Conservation (phyloP, 2,888 invertebrate species). For the Dioctria linearis region DNA sequence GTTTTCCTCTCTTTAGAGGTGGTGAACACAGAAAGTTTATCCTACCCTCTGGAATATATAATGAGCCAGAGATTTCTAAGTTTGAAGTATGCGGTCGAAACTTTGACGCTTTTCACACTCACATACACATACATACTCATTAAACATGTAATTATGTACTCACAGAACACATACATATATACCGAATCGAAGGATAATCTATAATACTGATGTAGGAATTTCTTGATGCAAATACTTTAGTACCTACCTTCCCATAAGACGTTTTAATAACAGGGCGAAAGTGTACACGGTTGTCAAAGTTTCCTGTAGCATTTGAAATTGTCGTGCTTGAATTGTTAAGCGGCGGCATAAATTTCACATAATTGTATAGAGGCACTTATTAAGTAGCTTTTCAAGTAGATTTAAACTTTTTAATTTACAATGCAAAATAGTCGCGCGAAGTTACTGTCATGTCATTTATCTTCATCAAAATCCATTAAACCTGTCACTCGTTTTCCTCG, state of each 20-base stretch:
- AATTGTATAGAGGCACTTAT: neutral
- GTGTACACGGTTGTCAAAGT: neutral
- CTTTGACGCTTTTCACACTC: constrained; percentile 3
- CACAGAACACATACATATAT: constrained; percentile 9
- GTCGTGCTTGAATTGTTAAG: neutral
- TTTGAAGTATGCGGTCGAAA: constrained; percentile 25
- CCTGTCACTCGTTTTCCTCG: neutral
- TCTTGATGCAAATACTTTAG: constrained; percentile 9
- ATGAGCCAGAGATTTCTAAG: constrained; percentile 28
- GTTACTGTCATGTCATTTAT: constrained; percentile 15
- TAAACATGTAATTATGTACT: neutral
- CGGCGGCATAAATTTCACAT: neutral
- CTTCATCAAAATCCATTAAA: constrained; percentile 46
- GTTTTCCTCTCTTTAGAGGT: constrained; percentile 12
- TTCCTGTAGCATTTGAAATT: constrained; percentile 3
- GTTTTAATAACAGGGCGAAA: neutral
- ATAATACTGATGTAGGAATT: neutral
- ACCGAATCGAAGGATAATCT: constrained; percentile 7
- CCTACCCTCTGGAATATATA: constrained; percentile 41
- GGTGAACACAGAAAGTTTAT: constrained; percentile 39
- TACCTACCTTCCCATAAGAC: neutral
- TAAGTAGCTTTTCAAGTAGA: neutral
- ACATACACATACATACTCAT: too few relatives aligned
- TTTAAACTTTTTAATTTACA: constrained; percentile 22
- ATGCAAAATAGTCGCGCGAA: neutral